Conservation (phyloP, 2,888 invertebrate species). For the Venustoraphidia nigricollis region DNA sequence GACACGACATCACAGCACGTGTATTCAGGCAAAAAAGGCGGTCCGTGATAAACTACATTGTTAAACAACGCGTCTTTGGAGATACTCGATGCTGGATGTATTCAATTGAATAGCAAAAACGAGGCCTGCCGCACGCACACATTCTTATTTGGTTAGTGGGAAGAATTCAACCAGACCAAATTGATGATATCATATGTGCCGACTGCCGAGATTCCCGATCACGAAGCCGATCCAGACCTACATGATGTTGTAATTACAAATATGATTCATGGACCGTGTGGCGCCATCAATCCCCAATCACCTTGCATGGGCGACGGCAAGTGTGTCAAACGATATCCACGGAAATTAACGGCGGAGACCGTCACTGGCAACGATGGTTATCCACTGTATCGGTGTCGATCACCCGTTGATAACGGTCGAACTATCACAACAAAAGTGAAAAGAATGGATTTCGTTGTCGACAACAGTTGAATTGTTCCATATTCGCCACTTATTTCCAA, state of each 20-base stretch:
- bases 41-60: conserved; percentile 11
- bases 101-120: conserved; percentile 5
- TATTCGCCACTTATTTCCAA: conserved; percentile 14
- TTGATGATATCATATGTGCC: conserved; percentile 9
- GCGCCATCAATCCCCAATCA: conserved; percentile 16
- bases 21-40: conserved; percentile 13
- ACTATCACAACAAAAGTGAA: conserved; percentile 14
- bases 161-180: conserved; percentile 4
- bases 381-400: conserved; percentile 18
- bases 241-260: conserved; percentile 9
- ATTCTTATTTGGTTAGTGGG: conserved; percentile 12
- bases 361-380: conserved; percentile 19
- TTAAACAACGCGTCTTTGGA: conserved; percentile 7
- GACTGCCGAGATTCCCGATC: conserved; percentile 11
- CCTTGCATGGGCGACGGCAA: conserved; percentile 23
- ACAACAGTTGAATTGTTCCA: conserved; percentile 16
- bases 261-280: conserved; percentile 23
- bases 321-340: conserved; percentile 16
- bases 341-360: conserved; percentile 14
- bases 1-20: conserved; percentile 16
- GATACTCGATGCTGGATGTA: conserved; percentile 15
- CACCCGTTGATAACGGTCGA: conserved; percentile 14
- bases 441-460: conserved; percentile 9
- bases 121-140: conserved; percentile 12
- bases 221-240: conserved; percentile 6